Evolutionary conservation across 2,113 vertebrate genomes (phyloP), one percentile per base, ranked within the genome.

Genomic region (Platichthys stellatus): DNA sequence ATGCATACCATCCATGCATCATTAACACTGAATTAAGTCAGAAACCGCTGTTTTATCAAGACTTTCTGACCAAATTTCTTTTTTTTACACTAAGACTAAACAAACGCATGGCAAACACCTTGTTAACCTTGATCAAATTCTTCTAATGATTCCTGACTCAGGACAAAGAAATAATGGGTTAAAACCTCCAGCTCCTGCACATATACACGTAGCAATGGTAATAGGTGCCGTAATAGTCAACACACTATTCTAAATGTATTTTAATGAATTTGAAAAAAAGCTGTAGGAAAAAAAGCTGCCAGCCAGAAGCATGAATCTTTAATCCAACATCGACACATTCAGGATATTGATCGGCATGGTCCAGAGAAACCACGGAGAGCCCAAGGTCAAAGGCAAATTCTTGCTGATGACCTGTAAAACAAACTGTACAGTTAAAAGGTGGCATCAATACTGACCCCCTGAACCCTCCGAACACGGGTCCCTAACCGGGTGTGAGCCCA

Each of bases 401-500:
- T 74, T 58, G 61, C 69, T 69, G 72, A 11, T 54, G 77, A 90
- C 75, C 83, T 69, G 65, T 63, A 72, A 74, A 88, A 75, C 14
- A 76, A 86, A 77, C 66, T 26, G 31, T 31, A 7, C 31, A 31
- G 31, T 31, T 31, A 21, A 79, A 77, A 83, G 70, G 67, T 78
- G 38, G 20, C 64, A 40, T 83, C 81, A 17, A 85, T 80, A 81
- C 28, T 45, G 59, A 84, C 49, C 80, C 45, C 71, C 56, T 80
- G 58, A 85, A 81, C 70, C 31, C 68, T 4, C 2, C 18, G 59
- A 31, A 7, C 31, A 31, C 31, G 31, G 31, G 31, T 31, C 6
- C 31, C 6, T 31, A 61, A 62, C 68, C 59, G 38, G 67, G 69
- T 20, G 49, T 64, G 70, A 21, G 64, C 24, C 43, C 65, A 58